phyloP scores from a whole-genome alignment of 1,140 invertebrate genomes.

The Philopotamus ludificatus region DNA sequence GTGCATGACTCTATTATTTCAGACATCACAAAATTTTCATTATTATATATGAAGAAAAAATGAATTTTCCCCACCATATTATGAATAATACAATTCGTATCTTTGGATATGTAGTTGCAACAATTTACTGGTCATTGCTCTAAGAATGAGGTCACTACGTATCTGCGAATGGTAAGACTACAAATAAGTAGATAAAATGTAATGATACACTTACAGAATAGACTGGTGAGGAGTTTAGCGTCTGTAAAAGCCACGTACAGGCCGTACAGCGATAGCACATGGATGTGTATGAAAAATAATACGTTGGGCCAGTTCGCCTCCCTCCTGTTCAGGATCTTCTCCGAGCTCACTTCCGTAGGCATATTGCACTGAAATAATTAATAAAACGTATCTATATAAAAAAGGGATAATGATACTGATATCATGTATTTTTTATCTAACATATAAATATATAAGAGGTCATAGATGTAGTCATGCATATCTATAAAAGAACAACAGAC shows the following conservation, averaged over 20 bases:
- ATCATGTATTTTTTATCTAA: neutral
- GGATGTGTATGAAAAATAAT: conserved; percentile 67
- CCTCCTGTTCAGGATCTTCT: conserved; percentile 44
- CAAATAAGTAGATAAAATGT: neutral
- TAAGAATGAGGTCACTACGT: too few species aligned
- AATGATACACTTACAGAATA: conserved; percentile 60
- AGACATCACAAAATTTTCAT: too few species aligned
- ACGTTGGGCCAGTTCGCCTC: conserved; percentile 66
- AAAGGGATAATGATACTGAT: neutral
- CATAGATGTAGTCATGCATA: too few species aligned
- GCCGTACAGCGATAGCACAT: conserved; percentile 63
- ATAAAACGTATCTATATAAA: neutral
- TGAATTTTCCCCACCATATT: too few species aligned
- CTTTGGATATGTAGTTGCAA: too few species aligned
- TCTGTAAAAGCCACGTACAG: conserved; percentile 59
- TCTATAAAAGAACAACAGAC: too few species aligned
- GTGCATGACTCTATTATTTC: conserved; percentile 2
- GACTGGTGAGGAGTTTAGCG: conserved; percentile 60
- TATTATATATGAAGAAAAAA: too few species aligned
- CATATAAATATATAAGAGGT: neutral
- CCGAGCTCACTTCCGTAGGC: conserved; percentile 30
- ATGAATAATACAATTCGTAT: too few species aligned
- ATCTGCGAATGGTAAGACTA: neutral
- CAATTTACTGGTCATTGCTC: too few species aligned
- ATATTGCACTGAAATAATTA: conserved; percentile 28